A percentile compares a stretch with the other conserved stretches of the same genome.
Evolutionary conservation across 2,113 vertebrate genomes (phyloP).

Genomic region (Malurus melanocephalus): DNA sequence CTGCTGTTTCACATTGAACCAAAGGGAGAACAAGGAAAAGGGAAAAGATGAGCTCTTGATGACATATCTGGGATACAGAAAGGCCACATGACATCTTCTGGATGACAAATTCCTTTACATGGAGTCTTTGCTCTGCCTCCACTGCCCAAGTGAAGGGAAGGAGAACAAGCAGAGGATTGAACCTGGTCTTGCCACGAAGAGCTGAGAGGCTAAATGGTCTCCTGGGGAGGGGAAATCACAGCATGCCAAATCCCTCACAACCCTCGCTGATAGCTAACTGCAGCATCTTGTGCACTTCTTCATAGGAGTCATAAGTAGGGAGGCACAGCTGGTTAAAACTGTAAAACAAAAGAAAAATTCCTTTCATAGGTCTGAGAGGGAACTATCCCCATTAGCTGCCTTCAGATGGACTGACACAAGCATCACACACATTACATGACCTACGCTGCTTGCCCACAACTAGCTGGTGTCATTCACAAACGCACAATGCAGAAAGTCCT

Average conservation of each 20-base stretch:
- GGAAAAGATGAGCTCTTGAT: constrained; percentile 12
- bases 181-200: constrained; percentile 16
- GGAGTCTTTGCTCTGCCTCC: constrained; percentile 32
- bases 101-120: constrained; percentile 36
- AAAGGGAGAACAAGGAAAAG: constrained; percentile 4
- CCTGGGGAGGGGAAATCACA: constrained; percentile 73
- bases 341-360: constrained; percentile 40
- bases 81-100: constrained; percentile 57
- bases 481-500: not conserved
- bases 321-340: constrained; percentile 99
- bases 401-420: not conserved
- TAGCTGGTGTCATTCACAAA: not conserved
- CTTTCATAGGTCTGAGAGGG: not conserved
- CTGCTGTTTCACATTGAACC: constrained; percentile 27
- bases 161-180: constrained; percentile 17
- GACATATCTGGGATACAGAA: constrained; percentile 44
- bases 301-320: constrained; percentile 97
- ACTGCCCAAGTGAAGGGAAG: not conserved
- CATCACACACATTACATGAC: not conserved
- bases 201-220: not conserved
- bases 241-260: constrained; percentile 97
- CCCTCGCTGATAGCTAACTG: constrained; percentile 98
- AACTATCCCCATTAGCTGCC: not conserved
- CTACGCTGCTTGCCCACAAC: not conserved
- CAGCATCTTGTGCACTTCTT: constrained; percentile 97